Conservation (phyloP, 2,888 invertebrate species). For the Lycaena phlaeas region DNA sequence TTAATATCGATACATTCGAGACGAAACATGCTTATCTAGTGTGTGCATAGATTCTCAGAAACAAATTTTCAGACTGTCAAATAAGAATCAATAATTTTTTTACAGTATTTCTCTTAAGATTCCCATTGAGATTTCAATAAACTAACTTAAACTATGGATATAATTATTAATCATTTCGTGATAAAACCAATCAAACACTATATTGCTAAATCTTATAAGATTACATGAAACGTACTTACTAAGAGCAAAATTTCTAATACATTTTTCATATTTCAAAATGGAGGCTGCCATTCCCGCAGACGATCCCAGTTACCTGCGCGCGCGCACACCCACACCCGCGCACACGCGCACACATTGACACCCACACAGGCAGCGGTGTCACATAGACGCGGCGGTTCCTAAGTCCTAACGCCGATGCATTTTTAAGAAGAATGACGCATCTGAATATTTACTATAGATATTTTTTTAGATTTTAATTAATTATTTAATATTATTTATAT, state of each 20-base stretch:
- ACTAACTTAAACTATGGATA: too few species aligned
- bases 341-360: conserved; percentile 22
- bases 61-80: too few species aligned
- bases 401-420: conserved; percentile 39
- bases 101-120: too few species aligned
- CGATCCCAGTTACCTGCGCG: conserved; percentile 67
- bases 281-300: conserved; percentile 43
- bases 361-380: conserved; percentile 35
- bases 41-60: too few species aligned
- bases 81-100: too few species aligned
- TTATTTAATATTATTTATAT: conserved; percentile 22
- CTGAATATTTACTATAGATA: conserved; percentile 29
- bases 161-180: too few species aligned
- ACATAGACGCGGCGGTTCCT: conserved; percentile 40
- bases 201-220: conserved; percentile 1
- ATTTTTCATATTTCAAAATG: conserved; percentile 38
- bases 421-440: conserved; percentile 36
- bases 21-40: too few species aligned
- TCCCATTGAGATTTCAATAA: too few species aligned
- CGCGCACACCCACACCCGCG: conserved; percentile 31
- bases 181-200: too few species aligned
- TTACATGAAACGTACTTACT: conserved; percentile 51
- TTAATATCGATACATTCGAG: too few species aligned
- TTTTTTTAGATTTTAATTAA: conserved; percentile 16
- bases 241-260: conserved; percentile 48